phyloP scores from a whole-genome alignment of 2,113 vertebrate species.

The Acrocephalus arundinaceus region DNA sequence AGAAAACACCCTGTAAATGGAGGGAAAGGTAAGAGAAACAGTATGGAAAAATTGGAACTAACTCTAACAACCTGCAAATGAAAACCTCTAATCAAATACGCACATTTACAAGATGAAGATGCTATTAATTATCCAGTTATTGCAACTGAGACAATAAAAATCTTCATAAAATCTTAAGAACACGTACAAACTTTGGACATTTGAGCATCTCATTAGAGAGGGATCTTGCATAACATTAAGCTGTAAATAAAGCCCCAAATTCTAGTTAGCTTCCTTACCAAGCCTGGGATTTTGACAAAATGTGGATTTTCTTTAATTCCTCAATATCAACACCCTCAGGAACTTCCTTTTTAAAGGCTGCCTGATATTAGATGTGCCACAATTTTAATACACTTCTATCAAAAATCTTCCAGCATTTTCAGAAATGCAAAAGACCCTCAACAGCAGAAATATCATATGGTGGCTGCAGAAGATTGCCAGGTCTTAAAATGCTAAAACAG shows the following conservation, averaged over 20 bases:
- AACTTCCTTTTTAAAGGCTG: not conserved
- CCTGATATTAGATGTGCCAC: not conserved
- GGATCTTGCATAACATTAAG: not conserved
- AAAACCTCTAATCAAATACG: not conserved
- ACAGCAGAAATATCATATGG: not conserved
- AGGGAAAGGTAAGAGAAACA: not conserved
- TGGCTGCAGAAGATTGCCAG: not conserved
- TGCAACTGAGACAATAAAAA: not conserved
- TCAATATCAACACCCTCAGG: rapidly evolving
- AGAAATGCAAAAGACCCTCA: not conserved
- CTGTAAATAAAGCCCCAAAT: not conserved
- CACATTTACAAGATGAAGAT: not conserved
- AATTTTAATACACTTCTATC: not conserved
- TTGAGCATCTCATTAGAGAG: not conserved
- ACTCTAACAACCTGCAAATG: not conserved
- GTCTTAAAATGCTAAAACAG: not conserved
- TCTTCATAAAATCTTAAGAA: not conserved
- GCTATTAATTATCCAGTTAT: not conserved
- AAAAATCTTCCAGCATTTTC: not conserved
- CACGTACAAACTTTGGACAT: rapidly evolving
- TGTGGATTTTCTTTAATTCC: not conserved
- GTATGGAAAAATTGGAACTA: not conserved
- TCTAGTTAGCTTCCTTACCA: not conserved
- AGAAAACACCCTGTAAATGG: not conserved
- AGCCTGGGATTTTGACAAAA: not conserved